These are phyloP conservation scores for Onychomys torridus DNA, from an alignment of 2,797 vertebrate genomes.

Conservation along the genomic window DNA sequence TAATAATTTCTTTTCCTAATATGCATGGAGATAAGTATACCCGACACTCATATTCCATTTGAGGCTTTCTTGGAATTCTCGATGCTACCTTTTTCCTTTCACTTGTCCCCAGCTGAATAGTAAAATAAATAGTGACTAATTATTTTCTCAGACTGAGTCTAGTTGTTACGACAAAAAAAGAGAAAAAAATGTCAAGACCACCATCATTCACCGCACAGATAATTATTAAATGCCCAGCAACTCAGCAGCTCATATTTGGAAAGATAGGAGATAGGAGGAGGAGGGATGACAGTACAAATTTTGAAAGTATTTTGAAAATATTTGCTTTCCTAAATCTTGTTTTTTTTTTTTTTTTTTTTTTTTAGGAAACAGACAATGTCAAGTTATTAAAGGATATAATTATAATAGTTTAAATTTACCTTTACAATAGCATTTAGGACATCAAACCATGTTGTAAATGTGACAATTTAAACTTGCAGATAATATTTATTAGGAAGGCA, in stretches of 20 bases:
- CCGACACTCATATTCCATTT: not conserved
- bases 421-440: not conserved
- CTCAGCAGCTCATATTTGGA: not conserved
- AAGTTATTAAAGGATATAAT: not conserved
- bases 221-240: not conserved
- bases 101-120: not conserved
- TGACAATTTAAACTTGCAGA: not conserved
- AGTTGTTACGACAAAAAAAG: not conserved
- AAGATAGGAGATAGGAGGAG: not conserved
- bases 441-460: not conserved
- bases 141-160: not conserved
- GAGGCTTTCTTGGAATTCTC: not conserved
- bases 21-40: not conserved
- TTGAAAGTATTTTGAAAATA: not conserved
- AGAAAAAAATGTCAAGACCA: not conserved
- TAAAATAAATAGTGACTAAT: not conserved
- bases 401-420: not conserved
- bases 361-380: not conserved
- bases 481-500: not conserved
- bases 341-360: not conserved
- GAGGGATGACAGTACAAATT: not conserved
- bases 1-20: not conserved
- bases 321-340: not conserved
- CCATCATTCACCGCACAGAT: not conserved
- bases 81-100: not conserved